Percentiles rank a stretch among this genome's conserved stretches.
Conservation (phyloP, 2,888 invertebrate species). For the Steinernema scapterisci region DNA sequence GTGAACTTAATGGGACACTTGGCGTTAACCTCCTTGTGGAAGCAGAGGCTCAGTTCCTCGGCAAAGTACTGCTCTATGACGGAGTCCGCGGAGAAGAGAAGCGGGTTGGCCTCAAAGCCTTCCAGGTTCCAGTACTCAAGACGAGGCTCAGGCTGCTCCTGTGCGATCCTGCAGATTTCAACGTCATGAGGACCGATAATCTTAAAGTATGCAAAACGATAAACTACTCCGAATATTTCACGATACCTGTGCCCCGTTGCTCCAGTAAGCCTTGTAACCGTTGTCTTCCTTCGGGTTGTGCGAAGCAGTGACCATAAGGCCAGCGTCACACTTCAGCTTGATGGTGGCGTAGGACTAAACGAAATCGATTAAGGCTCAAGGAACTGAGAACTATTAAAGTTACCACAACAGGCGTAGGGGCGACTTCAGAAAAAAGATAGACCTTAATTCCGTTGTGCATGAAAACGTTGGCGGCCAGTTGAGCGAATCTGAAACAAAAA, state of each 20-base stretch:
- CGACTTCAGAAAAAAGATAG: slow-evolving; percentile 79
- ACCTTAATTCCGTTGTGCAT: slow-evolving; percentile 79
- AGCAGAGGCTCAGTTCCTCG: slow-evolving; percentile 60
- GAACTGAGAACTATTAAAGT: slow-evolving; percentile 44
- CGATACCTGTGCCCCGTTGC: slow-evolving; percentile 82
- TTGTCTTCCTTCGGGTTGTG: slow-evolving; percentile 95
- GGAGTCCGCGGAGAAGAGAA: slow-evolving; percentile 72
- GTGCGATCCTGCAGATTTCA: slow-evolving; percentile 80
- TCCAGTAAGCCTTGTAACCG: slow-evolving; percentile 94
- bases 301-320: slow-evolving; percentile 91
- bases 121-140: slow-evolving; percentile 79
- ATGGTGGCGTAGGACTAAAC: slow-evolving; percentile 79
- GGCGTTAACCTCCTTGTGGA: slow-evolving; percentile 56
- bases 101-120: slow-evolving; percentile 72
- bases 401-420: slow-evolving; percentile 87
- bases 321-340: slow-evolving; percentile 78
- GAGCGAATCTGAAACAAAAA: slow-evolving; percentile 77
- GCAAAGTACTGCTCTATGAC: slow-evolving; percentile 76
- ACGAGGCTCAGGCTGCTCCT: slow-evolving; percentile 79
- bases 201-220: slow-evolving; percentile 69
- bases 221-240: slow-evolving; percentile 4
- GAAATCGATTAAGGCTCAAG: neutral
- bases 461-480: slow-evolving; percentile 84
- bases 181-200: slow-evolving; percentile 90
- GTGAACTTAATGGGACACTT: slow-evolving; percentile 75